These are phyloP conservation scores for Clunio marinus DNA, from an alignment of 2,888 invertebrate species.

Conservation along the genomic window DNA sequence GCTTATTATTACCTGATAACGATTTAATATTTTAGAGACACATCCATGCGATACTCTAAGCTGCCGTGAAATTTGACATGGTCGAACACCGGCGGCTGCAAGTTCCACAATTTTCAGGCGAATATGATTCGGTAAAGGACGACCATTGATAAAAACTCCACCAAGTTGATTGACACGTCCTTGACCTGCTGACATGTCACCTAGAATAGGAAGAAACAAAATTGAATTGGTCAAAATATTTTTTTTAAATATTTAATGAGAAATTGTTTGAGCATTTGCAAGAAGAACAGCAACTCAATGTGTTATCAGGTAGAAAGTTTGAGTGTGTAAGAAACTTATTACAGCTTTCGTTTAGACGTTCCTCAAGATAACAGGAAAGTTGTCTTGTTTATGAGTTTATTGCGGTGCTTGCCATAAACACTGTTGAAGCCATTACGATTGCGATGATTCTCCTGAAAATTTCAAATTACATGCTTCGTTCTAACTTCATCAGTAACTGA, in stretches of 20 bases:
- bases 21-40: slow-evolving; percentile 93
- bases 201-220: neutral
- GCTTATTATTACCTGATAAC: slow-evolving; percentile 92
- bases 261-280: too few relatives aligned
- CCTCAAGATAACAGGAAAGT: slow-evolving; percentile 5
- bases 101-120: slow-evolving; percentile 93
- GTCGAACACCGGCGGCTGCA: slow-evolving; percentile 89
- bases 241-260: too few relatives aligned
- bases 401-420: slow-evolving; percentile 27
- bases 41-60: slow-evolving; percentile 95
- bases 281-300: neutral
- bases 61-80: slow-evolving; percentile 93
- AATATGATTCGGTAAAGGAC: slow-evolving; percentile 89
- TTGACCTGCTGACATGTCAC: slow-evolving; percentile 61
- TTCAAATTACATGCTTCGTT: slow-evolving; percentile 33
- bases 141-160: slow-evolving; percentile 95
- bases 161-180: slow-evolving; percentile 96
- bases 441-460: slow-evolving; percentile 37
- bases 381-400: slow-evolving; percentile 23
- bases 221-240: neutral
- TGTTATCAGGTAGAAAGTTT: slow-evolving; percentile 1
- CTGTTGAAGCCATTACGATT: slow-evolving; percentile 8
- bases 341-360: too few relatives aligned
- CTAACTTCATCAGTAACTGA: neutral
- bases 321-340: neutral